Evolutionary conservation across 2,113 vertebrate genomes (phyloP).

Genomic region (Halcyon malimbica): DNA sequence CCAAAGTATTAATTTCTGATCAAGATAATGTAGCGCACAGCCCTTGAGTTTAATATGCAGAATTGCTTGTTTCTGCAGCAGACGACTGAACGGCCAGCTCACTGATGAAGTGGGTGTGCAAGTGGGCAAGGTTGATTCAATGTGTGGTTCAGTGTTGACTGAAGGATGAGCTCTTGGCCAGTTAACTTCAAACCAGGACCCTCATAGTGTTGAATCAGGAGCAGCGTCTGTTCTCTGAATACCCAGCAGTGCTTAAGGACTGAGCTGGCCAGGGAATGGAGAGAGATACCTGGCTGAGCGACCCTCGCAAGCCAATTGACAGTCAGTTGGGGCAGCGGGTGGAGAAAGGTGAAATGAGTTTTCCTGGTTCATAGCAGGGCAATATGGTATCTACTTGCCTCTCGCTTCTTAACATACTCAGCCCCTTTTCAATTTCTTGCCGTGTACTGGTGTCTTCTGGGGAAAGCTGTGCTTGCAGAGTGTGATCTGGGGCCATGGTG

Average conservation of each 20-base stretch:
- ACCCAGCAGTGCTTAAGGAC: neutral
- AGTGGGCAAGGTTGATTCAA: neutral
- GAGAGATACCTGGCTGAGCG: accelerated
- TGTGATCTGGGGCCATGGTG: neutral
- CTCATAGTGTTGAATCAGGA: accelerated
- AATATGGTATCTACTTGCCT: accelerated
- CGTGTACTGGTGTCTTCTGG: accelerated
- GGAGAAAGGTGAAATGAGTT: neutral
- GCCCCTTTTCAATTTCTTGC: accelerated
- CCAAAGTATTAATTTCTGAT: neutral
- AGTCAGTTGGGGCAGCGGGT: accelerated
- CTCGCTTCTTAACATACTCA: neutral
- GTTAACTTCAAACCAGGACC: neutral
- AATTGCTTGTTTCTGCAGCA: neutral
- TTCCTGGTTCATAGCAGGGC: neutral
- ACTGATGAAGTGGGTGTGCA: neutral
- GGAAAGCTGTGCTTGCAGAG: neutral
- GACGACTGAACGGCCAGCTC: neutral
- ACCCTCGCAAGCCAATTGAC: neutral
- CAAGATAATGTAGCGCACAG: neutral
- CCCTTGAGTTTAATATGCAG: neutral
- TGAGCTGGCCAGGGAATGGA: neutral
- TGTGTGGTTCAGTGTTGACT: accelerated
- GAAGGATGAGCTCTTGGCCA: neutral
- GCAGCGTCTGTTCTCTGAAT: neutral